phyloP scores from a whole-genome alignment of 2,888 invertebrate genomes.

The Gisinianus flammeolus region DNA sequence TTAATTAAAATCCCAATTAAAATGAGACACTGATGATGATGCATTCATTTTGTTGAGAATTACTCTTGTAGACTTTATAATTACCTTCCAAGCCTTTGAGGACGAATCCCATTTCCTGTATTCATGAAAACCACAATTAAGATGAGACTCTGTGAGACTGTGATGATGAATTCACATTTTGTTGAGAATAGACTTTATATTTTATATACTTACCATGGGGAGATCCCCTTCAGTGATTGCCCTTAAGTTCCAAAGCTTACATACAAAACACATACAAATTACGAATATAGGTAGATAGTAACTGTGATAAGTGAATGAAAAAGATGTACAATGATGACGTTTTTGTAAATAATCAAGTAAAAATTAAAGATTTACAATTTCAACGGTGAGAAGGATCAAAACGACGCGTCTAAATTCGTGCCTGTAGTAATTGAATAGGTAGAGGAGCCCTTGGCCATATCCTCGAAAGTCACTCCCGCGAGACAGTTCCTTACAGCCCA shows the following conservation, averaged over 20 bases:
- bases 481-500: neutral
- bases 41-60: neutral
- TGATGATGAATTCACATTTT: no score
- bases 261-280: neutral
- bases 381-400: neutral
- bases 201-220: no score
- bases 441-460: neutral
- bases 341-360: no score
- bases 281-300: neutral
- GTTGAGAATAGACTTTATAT: no score
- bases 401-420: neutral
- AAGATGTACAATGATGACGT: neutral
- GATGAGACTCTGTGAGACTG: no score
- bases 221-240: neutral
- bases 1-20: neutral
- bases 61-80: neutral
- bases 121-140: no score
- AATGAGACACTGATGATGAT: neutral
- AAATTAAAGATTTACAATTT: no score
- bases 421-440: neutral
- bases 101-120: neutral
- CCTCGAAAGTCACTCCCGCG: neutral
- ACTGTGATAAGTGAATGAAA: neutral
- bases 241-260: neutral
- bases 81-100: neutral